Percentiles rank a stretch among this genome's conserved stretches.
phyloP scores from a whole-genome alignment of 2,888 invertebrate genomes.

The Melieria crassipennis region DNA sequence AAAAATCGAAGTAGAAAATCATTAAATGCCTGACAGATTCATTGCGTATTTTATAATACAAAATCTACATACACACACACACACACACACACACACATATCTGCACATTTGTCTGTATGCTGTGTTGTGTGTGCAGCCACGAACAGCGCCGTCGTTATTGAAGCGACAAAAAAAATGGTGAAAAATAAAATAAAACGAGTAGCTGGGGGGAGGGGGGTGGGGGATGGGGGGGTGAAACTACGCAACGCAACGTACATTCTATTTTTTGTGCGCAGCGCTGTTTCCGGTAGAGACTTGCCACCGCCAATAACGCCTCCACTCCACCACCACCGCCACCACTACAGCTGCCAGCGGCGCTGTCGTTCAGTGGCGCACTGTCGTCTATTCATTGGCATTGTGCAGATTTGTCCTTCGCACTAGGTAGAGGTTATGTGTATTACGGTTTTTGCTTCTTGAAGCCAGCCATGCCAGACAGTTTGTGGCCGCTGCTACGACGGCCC shows the following conservation, averaged over 20 bases:
- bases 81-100: neutral
- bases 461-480: neutral
- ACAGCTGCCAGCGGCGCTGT: neutral
- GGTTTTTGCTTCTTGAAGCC: no score
- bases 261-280: neutral
- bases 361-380: neutral
- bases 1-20: conserved; percentile 1
- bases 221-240: neutral
- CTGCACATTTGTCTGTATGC: neutral
- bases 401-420: conserved; percentile 38
- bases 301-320: neutral
- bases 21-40: conserved; percentile 18
- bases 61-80: neutral
- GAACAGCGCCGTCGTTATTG: neutral
- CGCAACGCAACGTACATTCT: neutral
- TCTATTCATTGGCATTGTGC: neutral
- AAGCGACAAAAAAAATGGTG: neutral
- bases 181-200: neutral
- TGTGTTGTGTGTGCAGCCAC: neutral
- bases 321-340: neutral
- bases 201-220: neutral
- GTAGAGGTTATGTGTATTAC: conserved; percentile 20
- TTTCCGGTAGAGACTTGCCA: neutral
- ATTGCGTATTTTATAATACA: conserved; percentile 4
- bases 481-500: neutral